These are phyloP conservation scores for Eudiplozoon nipponicum DNA, from an alignment of 2,888 invertebrate genomes.

Conservation along the genomic window DNA sequence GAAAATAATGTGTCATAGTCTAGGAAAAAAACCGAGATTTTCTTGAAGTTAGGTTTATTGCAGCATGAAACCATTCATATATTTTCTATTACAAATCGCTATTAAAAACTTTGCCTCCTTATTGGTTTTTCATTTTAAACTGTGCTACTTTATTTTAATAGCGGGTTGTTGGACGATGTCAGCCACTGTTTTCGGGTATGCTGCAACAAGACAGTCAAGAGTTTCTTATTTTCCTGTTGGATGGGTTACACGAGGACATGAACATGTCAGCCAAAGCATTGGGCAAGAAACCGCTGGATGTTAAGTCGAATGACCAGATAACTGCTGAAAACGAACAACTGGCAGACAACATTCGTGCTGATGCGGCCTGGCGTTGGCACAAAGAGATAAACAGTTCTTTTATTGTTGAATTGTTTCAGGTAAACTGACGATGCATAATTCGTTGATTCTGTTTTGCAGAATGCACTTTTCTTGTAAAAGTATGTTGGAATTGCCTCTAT, in stretches of 20 bases:
- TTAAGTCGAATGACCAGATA: no score
- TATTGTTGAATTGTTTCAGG: slow-evolving; percentile 44
- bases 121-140: no score
- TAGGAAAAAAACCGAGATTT: no score
- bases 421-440: no score
- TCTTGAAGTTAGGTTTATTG: no score
- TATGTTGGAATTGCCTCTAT: no score
- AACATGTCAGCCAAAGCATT: slow-evolving; percentile 31
- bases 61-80: no score
- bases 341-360: slow-evolving; percentile 23
- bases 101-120: no score
- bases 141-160: no score
- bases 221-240: slow-evolving; percentile 52
- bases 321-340: slow-evolving; percentile 14
- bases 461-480: no score
- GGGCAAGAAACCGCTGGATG: slow-evolving; percentile 19
- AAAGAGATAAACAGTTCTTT: slow-evolving; percentile 39
- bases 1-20: no score
- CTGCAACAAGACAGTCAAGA: slow-evolving; percentile 69
- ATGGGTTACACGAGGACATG: slow-evolving; percentile 54
- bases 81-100: no score
- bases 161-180: slow-evolving; percentile 43
- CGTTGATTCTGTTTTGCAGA: neutral
- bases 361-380: slow-evolving; percentile 41
- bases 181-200: slow-evolving; percentile 33